Evolutionary conservation across 2,113 vertebrate genomes (phyloP).

Genomic region (Scytalopus superciliaris): DNA sequence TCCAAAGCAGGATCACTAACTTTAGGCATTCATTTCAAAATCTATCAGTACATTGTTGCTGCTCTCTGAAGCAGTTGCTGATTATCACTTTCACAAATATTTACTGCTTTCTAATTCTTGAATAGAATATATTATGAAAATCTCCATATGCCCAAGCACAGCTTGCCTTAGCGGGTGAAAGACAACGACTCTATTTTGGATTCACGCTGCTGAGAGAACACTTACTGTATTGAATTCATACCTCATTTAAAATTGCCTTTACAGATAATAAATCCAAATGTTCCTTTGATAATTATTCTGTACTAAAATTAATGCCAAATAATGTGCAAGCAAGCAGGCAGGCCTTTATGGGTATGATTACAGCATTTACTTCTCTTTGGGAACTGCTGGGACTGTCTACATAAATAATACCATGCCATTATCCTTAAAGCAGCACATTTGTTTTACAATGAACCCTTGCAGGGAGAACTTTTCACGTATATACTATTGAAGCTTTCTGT

Average conservation of each 20-base stretch:
- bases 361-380: constrained; percentile 61
- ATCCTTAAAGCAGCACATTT: constrained; percentile 63
- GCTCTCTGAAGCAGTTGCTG: background rate
- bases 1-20: background rate
- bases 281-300: constrained; percentile 64
- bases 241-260: constrained; percentile 56
- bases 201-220: constrained; percentile 31
- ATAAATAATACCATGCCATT: constrained; percentile 68
- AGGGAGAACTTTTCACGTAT: background rate
- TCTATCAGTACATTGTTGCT: background rate
- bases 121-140: constrained; percentile 16
- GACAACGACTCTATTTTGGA: background rate
- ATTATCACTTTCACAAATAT: constrained; percentile 20
- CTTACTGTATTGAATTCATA: constrained; percentile 52
- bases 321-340: constrained; percentile 64
- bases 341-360: constrained; percentile 60
- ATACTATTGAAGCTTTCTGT: constrained; percentile 16
- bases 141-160: constrained; percentile 7
- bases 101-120: constrained; percentile 30
- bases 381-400: constrained; percentile 59
- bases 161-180: background rate
- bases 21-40: background rate
- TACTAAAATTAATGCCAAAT: constrained; percentile 68
- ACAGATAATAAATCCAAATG: constrained; percentile 64
- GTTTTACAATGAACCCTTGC: constrained; percentile 54